Evolutionary conservation across 2,113 vertebrate genomes (phyloP).

Genomic region (Chlamydotis undulata): DNA sequence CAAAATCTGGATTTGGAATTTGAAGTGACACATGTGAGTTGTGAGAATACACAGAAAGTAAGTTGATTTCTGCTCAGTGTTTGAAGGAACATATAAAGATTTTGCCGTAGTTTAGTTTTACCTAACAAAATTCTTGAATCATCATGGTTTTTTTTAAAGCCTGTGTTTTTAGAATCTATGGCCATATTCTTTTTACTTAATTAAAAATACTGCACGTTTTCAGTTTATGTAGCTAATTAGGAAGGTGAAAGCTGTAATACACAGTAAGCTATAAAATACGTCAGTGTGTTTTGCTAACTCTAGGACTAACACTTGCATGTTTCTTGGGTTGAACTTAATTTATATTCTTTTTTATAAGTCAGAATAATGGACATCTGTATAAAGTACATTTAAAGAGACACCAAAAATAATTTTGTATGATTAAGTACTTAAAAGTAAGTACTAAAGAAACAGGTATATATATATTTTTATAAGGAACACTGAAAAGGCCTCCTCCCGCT

Average conservation of each 20-base stretch:
- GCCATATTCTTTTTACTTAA: not conserved
- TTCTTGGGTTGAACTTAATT: constrained; percentile 6
- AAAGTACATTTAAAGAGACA: not conserved
- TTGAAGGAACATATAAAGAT: not conserved
- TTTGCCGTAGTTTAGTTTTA: not conserved
- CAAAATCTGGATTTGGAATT: not conserved
- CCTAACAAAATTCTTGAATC: not conserved
- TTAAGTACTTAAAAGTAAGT: not conserved
- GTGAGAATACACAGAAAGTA: not conserved
- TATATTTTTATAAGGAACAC: not conserved
- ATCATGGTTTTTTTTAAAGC: not conserved
- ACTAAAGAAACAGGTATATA: not conserved
- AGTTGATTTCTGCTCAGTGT: not conserved
- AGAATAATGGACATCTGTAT: not conserved
- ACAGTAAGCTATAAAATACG: not conserved
- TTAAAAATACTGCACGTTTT: not conserved
- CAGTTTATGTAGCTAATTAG: constrained; percentile 1
- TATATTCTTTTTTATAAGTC: not conserved
- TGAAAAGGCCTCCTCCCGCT: not conserved
- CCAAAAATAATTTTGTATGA: not conserved
- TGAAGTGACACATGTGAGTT: not conserved
- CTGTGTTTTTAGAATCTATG: not conserved
- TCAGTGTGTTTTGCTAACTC: constrained; percentile 22
- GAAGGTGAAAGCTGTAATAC: constrained; percentile 27
- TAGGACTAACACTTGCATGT: constrained; percentile 3